These are phyloP conservation scores for Parambassis ranga DNA, from an alignment of 2,797 vertebrate genomes.

Conservation along the genomic window DNA sequence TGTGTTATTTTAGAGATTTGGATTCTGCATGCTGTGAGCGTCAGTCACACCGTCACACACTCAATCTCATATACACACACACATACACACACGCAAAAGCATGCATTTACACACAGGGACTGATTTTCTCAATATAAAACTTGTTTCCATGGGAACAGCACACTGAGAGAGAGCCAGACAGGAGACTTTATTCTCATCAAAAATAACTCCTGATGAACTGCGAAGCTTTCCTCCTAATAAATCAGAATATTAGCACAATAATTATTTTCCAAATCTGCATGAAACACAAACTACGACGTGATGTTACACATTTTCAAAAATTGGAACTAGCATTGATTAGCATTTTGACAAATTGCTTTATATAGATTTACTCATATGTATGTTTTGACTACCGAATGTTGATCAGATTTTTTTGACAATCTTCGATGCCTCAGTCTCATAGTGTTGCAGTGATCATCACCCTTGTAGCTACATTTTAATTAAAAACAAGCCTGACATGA, in stretches of 20 bases:
- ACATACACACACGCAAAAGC: neutral
- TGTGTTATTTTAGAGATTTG: constrained; percentile 31
- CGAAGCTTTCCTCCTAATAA: constrained; percentile 6
- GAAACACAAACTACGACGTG: too few relatives aligned
- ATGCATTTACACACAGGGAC: neutral
- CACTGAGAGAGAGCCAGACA: constrained; percentile 4
- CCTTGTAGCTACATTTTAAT: neutral
- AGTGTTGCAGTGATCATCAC: too few relatives aligned
- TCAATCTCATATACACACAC: neutral
- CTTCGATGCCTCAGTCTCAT: too few relatives aligned
- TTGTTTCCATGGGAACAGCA: constrained; percentile 67
- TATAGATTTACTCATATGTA: too few relatives aligned
- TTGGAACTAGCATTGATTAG: too few relatives aligned
- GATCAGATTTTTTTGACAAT: too few relatives aligned
- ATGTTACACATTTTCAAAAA: too few relatives aligned
- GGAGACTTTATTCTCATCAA: neutral
- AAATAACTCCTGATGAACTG: neutral
- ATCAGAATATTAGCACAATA: neutral
- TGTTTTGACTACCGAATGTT: too few relatives aligned
- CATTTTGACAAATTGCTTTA: too few relatives aligned
- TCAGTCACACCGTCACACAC: neutral
- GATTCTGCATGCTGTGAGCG: constrained; percentile 15
- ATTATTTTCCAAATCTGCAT: neutral
- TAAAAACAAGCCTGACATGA: neutral
- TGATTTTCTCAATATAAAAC: constrained; percentile 26